Conservation (phyloP, 1,140 invertebrate genomes). For the Drosophila lacteicornis region DNA sequence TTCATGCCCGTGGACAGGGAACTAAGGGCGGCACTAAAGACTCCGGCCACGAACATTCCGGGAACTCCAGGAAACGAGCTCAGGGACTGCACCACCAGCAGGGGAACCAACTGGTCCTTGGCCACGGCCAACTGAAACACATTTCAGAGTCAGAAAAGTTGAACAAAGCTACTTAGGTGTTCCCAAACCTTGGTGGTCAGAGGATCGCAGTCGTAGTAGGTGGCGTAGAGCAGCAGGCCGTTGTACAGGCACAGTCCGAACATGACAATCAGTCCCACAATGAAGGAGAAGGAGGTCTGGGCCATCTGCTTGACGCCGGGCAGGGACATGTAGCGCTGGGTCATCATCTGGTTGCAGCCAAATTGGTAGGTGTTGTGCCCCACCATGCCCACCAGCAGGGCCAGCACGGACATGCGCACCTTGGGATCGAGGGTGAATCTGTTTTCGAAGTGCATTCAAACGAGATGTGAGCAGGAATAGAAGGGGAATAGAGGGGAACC, state of each 20-base stretch:
- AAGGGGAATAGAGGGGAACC: slow-evolving; percentile 49
- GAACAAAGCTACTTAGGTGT: neutral
- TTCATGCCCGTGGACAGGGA: slow-evolving; percentile 97
- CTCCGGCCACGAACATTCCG: slow-evolving; percentile 93
- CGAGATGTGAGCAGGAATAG: neutral
- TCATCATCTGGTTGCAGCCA: slow-evolving; percentile 91
- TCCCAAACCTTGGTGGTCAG: slow-evolving; percentile 87
- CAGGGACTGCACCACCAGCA: slow-evolving; percentile 93
- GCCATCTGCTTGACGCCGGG: slow-evolving; percentile 87
- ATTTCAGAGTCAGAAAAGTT: neutral
- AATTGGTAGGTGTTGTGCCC: slow-evolving; percentile 89
- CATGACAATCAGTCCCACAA: slow-evolving; percentile 87
- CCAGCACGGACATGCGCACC: slow-evolving; percentile 90
- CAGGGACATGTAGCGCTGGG: slow-evolving; percentile 87
- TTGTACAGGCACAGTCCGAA: slow-evolving; percentile 89
- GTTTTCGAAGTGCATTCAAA: neutral
- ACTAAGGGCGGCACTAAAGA: slow-evolving; percentile 95
- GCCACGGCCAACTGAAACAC: slow-evolving; percentile 86
- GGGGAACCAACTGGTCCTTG: slow-evolving; percentile 90
- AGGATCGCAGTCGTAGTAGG: slow-evolving; percentile 94
- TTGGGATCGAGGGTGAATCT: slow-evolving; percentile 88
- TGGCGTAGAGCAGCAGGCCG: slow-evolving; percentile 93
- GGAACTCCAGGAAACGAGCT: slow-evolving; percentile 90
- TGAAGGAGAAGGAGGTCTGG: slow-evolving; percentile 90
- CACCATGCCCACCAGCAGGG: slow-evolving; percentile 89